Evolutionary conservation across 2,797 vertebrate genomes (phyloP).

Genomic region (Tenualosa ilisha): DNA sequence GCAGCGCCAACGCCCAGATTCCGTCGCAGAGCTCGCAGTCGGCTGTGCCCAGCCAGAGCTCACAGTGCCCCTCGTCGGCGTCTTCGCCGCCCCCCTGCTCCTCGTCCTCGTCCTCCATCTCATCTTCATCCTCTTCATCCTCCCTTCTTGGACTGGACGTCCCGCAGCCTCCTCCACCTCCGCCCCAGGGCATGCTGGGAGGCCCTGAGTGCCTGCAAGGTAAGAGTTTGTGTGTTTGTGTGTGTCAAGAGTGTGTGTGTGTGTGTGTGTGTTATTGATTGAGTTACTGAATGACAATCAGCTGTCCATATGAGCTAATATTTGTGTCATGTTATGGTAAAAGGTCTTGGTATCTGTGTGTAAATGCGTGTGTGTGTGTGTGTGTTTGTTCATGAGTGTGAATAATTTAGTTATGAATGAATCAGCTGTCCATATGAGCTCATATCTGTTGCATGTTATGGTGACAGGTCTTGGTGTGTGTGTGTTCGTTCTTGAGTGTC

Average conservation of each 20-base stretch:
- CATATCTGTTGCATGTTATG: not conserved
- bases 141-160: slow-evolving; percentile 83
- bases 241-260: not conserved
- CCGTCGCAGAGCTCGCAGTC: slow-evolving; percentile 80
- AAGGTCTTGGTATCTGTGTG: not conserved
- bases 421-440: not conserved
- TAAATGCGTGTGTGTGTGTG: not conserved
- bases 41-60: slow-evolving; percentile 64
- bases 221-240: slow-evolving; percentile 54
- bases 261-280: not conserved
- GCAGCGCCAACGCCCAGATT: slow-evolving; percentile 74
- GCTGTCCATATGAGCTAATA: not conserved
- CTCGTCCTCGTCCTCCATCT: slow-evolving; percentile 67
- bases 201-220: slow-evolving; percentile 74
- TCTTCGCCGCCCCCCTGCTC: slow-evolving; percentile 67
- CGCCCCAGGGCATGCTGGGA: slow-evolving; percentile 71
- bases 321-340: not conserved
- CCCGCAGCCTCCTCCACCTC: slow-evolving; percentile 69
- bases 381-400: not conserved
- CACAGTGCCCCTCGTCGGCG: slow-evolving; percentile 71
- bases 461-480: no score
- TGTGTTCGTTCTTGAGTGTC: no score
- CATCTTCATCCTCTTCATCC: slow-evolving; percentile 71
- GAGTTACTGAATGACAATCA: not conserved
- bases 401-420: not conserved